These are phyloP conservation scores for Brachionus rotundiformis DNA, from an alignment of 1,140 invertebrate species.

Conservation along the genomic window DNA sequence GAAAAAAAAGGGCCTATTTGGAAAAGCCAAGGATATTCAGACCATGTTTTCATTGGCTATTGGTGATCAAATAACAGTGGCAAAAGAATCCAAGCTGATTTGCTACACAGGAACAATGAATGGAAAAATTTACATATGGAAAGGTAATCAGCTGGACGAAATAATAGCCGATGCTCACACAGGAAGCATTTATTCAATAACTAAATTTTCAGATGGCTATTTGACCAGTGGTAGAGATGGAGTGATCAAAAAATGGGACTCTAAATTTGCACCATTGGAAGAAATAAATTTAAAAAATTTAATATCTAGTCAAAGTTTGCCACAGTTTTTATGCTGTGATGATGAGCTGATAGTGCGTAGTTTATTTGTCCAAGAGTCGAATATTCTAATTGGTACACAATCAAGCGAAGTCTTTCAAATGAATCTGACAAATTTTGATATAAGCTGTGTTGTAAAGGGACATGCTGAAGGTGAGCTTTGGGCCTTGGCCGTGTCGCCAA, in stretches of 20 bases:
- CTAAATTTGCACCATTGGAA: constrained; percentile 60
- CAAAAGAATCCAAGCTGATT: neutral
- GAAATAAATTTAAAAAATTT: constrained; percentile 58
- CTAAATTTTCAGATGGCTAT: constrained; percentile 59
- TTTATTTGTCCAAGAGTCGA: neutral
- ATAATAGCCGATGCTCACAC: constrained; percentile 60
- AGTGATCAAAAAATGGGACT: constrained; percentile 59
- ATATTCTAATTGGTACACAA: constrained; percentile 60
- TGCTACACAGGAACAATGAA: constrained; percentile 60
- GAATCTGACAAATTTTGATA: constrained; percentile 56
- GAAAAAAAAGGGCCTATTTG: constrained; percentile 63
- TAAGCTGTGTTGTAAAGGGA: constrained; percentile 60
- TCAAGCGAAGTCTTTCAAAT: constrained; percentile 63
- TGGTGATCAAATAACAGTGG: constrained; percentile 55
- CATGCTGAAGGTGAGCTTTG: constrained; percentile 64
- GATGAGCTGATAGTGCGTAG: constrained; percentile 35
- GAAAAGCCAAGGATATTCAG: constrained; percentile 64
- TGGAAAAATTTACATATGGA: constrained; percentile 64
- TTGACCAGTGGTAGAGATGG: constrained; percentile 63
- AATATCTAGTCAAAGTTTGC: constrained; percentile 49
- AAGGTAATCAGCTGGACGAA: constrained; percentile 57
- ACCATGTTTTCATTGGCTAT: constrained; percentile 62
- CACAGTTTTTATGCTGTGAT: constrained; percentile 28
- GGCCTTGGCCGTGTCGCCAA: constrained; percentile 62
- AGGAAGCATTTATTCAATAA: constrained; percentile 61